Evolutionary conservation across 2,797 vertebrate species (phyloP), one percentile per base, ranked within the genome.

Genomic region (Myotis pilosus): DNA sequence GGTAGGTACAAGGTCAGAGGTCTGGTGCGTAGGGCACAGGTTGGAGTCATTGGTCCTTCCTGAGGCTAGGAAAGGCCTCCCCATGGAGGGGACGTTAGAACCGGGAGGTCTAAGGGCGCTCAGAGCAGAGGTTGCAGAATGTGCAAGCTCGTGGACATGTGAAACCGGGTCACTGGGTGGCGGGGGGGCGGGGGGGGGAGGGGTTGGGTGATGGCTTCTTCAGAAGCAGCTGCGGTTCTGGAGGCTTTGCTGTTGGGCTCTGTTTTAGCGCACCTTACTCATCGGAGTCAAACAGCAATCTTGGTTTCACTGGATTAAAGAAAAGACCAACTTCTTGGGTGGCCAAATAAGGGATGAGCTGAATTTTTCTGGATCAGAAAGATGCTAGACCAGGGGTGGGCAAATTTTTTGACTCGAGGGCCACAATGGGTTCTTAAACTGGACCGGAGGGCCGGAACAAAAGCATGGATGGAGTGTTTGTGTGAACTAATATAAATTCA

Each of bases 111-210:
- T 2, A 0, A 53, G 78, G 33, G 38, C 8, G 11, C 28, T 41
- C 76, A 5, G 2, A 15, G 9, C 28, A 25, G 25, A 33, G 30
- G 41, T 7, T 16, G 11, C 69, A 25, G 30, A 66, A n/a, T 11
- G 0, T 33, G 16, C 8, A 6, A 10, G 11, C 2, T 0, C 1
- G 0, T 17, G n/a, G 47, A 6, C 9, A 38, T 1, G 13, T 11
- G 68, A 22, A 12, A 5, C n/a, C 13, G 4, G 12, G 17, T 75
- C 49, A 0, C 68, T 20, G 41, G 41, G 41, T 1, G 41, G 8
- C 41, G n/a, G n/a, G n/a, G n/a, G n/a, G n/a, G n/a, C n/a, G n/a
- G n/a, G 41, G 8, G 41, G 41, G 41, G 13, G 25, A 47, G 28
- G 36, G 10, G 13, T 2, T 3, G 2, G 1, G 11, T 23, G 15